Base-by-base conservation (phyloP, 2,888 invertebrate genomes). In the Callyntrura guangdongensis region DNA sequence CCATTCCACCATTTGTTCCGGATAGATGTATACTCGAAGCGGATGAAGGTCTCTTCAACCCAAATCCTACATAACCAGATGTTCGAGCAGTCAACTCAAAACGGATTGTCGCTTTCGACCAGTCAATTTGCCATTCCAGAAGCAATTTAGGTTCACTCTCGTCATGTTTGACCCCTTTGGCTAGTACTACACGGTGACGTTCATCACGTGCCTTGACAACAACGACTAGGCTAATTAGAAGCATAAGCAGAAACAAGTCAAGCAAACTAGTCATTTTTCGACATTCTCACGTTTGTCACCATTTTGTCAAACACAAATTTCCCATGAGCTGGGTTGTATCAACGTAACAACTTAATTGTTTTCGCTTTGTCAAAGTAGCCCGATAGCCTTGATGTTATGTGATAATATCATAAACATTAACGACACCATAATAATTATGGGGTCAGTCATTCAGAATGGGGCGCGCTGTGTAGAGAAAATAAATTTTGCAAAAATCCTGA, bases 1-100 rank as follows among this genome's bases (percentile, higher is more conserved):
- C 69, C 93, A 92, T 93, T 12, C 92, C 93, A 11, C 82, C 86
- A 22, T 77, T 11, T 74, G 14, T 11, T 12, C 12, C 1, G 22
- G 20, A 67, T 67, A 36, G 36, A 4, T 36, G 36, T 6, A 36
- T 36, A 4, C 3, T 4, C 6, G 36, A 2, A 36, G 27, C 12
- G 12, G 36, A 67, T 1, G 27, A 67, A 67, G 67, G 67, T 12
- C 27, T 67, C 36, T 67, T 89, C 49, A 93, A 74, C 12, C 93
- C 93, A 86, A 93, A 92, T 56, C 92, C 93, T 17, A 93, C 89
- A 83, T 89, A 93, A 5, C 93, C 93, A 17, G 67, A 89, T 79
- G 93, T 93, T 27, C 87, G 74, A 11, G 83, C 91, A 36, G 81
- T 92, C 74, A 93, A 86, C 22, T 93, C 91, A 27, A 93, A 92